Conservation (phyloP, 2,113 vertebrate genomes). For the Todiramphus saurophagus region DNA sequence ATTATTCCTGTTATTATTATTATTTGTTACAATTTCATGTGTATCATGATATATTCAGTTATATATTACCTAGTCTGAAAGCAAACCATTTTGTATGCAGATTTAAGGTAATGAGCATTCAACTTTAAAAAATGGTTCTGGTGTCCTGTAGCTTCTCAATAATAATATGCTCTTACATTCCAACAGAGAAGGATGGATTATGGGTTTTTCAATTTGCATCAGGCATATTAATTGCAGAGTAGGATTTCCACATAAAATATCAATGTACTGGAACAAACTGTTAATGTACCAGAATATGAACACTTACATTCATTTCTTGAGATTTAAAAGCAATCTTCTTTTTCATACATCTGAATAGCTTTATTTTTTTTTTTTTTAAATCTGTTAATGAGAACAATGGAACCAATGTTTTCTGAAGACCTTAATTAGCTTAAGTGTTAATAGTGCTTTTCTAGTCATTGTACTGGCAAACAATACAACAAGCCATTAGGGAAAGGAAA, state of each 20-base stretch:
- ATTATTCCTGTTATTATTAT: neutral
- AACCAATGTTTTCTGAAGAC: constrained; percentile 64
- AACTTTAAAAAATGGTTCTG: constrained; percentile 77
- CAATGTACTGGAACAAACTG: constrained; percentile 84
- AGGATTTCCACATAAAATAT: constrained; percentile 80
- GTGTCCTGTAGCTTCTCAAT: constrained; percentile 78
- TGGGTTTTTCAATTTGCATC: constrained; percentile 79
- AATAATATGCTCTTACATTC: constrained; percentile 77
- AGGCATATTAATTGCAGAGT: constrained; percentile 82
- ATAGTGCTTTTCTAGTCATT: constrained; percentile 60
- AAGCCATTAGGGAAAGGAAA: constrained; percentile 69
- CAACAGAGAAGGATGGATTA: constrained; percentile 80
- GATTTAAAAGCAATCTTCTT: constrained; percentile 72
- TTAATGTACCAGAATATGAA: constrained; percentile 83
- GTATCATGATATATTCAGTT: constrained; percentile 51
- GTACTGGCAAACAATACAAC: constrained; percentile 63
- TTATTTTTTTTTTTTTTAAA: neutral
- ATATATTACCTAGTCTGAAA: constrained; percentile 68
- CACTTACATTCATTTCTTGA: constrained; percentile 74
- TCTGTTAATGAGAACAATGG: constrained; percentile 66
- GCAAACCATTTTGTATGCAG: constrained; percentile 74
- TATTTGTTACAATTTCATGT: constrained; percentile 61
- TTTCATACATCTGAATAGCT: constrained; percentile 54
- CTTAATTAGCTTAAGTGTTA: constrained; percentile 77
- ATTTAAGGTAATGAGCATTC: constrained; percentile 80